Percentiles rank a stretch among this genome's conserved stretches.
Conservation (phyloP, 2,797 vertebrate species). For the Zalophus californianus region DNA sequence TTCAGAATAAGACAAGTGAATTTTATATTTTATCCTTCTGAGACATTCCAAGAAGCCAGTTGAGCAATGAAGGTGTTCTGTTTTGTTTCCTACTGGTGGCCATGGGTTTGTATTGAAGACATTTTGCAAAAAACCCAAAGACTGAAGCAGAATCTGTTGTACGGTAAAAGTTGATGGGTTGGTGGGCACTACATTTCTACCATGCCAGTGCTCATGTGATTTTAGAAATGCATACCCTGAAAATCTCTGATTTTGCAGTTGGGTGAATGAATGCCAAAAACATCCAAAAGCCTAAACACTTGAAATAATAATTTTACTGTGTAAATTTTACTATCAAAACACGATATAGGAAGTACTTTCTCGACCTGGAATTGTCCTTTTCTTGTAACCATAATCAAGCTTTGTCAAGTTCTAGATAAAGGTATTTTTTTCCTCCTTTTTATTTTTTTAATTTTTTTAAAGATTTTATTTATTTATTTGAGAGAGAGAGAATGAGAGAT, state of each 20-base stretch:
- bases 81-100: not conserved
- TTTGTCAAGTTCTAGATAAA: not conserved
- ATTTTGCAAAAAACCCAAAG: not conserved
- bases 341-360: not conserved
- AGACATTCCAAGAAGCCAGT: not conserved
- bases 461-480: too few species aligned
- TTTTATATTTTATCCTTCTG: not conserved
- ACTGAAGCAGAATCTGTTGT: not conserved
- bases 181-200: not conserved
- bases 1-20: not conserved
- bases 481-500: too few species aligned
- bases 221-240: not conserved
- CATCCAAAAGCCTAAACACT: not conserved
- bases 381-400: not conserved
- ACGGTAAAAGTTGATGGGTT: not conserved
- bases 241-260: not conserved
- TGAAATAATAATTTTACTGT: not conserved
- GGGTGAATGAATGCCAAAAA: not conserved
- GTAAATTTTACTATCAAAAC: not conserved
- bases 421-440: not conserved
- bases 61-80: not conserved
- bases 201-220: not conserved
- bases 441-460: too few species aligned
- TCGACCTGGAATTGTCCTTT: not conserved
- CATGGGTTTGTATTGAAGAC: not conserved